Base-by-base conservation (phyloP, 2,888 invertebrate species). In the Xanthorhoe spadicearia region DNA sequence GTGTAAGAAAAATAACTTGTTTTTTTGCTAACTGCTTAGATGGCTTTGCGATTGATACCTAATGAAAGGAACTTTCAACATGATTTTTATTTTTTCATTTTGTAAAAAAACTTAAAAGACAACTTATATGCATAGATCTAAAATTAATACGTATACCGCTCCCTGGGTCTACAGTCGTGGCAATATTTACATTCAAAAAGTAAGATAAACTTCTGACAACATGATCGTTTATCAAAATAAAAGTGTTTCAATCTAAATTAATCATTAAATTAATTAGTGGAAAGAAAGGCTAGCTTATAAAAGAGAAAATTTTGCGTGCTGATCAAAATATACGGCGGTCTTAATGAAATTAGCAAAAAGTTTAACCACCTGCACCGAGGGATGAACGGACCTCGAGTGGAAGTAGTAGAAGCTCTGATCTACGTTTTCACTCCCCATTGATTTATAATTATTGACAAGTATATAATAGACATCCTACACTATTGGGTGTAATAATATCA, bases 281-380 rank as follows among this genome's bases (percentile, higher is more conserved):
- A 62, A 63, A 82, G 79, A 73, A 72, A 66, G 73, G 69, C 73
- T 72, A 76, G 76, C 75, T 77, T 75, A 78, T 77, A 82, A 56
- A 82, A 82, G 81, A 82, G 74, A 72, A 78, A 56, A 54, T 78
- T 80, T 81, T 77, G 74, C 75, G 76, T 83, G 84, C 84, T 87
- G 82, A 87, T 86, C 84, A 87, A 85, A 88, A 87, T 88, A 85
- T 86, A 86, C 84, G 85, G 74, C 77, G 77, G 78, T 83, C 79
- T 77, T 86, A 88, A 88, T 84, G 81, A 84, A 87, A 88, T 88
- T 88, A 88, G 78, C 78, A 75, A 83, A 88, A 88, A 88, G 85
- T 88, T 89, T 84, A 85, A 85, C 87, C 88, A 88, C 88, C 88
- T 89, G 88, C 83, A 86, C 81, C 77, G 77, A 76, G 82, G 81